phyloP scores from a whole-genome alignment of 2,888 invertebrate species.

The Sialis lutaria region DNA sequence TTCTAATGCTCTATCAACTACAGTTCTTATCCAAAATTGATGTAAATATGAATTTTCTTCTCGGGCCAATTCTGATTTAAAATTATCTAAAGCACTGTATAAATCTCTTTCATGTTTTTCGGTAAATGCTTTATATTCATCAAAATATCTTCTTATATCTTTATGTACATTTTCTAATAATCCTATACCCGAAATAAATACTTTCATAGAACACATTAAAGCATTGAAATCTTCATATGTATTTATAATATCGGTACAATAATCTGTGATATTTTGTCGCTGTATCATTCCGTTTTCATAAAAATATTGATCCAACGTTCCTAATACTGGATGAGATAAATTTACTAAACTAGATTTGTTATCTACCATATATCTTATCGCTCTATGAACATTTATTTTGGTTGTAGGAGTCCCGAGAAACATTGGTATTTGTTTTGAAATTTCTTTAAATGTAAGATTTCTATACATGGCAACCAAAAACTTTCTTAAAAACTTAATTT shows the following conservation, averaged over 20 bases:
- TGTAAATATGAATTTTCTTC: background rate
- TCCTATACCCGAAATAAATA: conserved; percentile 4
- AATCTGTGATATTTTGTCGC: conserved; percentile 1
- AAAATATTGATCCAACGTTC: conserved; percentile 9
- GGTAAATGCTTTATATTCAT: conserved; percentile 5
- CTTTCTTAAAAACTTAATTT: conserved; percentile 5
- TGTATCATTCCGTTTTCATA: conserved; percentile 5
- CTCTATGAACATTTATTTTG: conserved; percentile 4
- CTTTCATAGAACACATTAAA: conserved; percentile 5
- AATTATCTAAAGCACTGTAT: background rate
- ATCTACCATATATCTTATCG: conserved; percentile 3
- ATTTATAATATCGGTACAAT: background rate
- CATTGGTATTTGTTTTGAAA: conserved; percentile 5
- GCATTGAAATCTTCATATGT: background rate
- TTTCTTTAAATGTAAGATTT: conserved; percentile 7
- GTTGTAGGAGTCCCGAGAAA: conserved; percentile 1
- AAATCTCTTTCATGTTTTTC: conserved; percentile 5
- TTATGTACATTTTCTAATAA: background rate
- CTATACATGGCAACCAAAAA: conserved; percentile 9
- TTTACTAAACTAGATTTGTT: conserved; percentile 3
- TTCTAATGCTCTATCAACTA: background rate
- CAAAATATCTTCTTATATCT: conserved; percentile 5
- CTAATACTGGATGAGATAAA: conserved; percentile 6
- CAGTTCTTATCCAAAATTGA: background rate
- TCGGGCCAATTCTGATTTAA: background rate